phyloP scores from a whole-genome alignment of 2,113 vertebrate genomes.

The Takifugu bimaculatus region DNA sequence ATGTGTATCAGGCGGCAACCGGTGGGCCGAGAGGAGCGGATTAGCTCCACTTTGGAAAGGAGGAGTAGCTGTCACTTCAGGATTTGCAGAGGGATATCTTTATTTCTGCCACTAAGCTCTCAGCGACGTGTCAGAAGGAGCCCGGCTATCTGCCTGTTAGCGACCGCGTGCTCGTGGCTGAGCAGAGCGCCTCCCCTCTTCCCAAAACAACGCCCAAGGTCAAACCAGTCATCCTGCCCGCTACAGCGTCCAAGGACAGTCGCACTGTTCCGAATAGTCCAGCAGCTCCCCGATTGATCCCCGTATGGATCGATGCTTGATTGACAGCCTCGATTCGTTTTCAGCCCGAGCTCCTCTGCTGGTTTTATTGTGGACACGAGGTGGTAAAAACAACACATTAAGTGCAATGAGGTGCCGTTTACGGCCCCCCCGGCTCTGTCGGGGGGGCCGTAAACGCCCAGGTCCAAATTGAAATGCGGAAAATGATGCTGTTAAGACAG shows the following conservation, averaged over 20 bases:
- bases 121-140: constrained; percentile 28
- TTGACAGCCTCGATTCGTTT: constrained; percentile 7
- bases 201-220: constrained; percentile 8
- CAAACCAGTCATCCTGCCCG: constrained; percentile 34
- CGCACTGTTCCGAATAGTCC: not conserved
- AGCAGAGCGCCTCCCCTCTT: not conserved
- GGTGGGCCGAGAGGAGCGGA: constrained; percentile 43
- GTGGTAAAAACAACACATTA: constrained; percentile 38
- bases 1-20: constrained; percentile 39
- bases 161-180: constrained; percentile 5
- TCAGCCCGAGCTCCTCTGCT: constrained; percentile 1
- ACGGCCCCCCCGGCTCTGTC: constrained; percentile 34
- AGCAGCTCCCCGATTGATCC: constrained; percentile 14
- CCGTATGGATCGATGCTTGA: constrained; percentile 24
- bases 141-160: constrained; percentile 12
- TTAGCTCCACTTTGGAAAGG: constrained; percentile 54
- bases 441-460: constrained; percentile 32
- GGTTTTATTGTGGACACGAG: constrained; percentile 21
- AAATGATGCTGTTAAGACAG: constrained; percentile 39
- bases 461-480: constrained; percentile 53
- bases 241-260: constrained; percentile 23
- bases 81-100: constrained; percentile 56
- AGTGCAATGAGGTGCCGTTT: constrained; percentile 39
- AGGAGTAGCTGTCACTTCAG: constrained; percentile 45
- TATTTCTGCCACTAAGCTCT: constrained; percentile 47